Evolutionary conservation across 1,140 invertebrate species (phyloP).

Genomic region (Leptonema lineaticorne): DNA sequence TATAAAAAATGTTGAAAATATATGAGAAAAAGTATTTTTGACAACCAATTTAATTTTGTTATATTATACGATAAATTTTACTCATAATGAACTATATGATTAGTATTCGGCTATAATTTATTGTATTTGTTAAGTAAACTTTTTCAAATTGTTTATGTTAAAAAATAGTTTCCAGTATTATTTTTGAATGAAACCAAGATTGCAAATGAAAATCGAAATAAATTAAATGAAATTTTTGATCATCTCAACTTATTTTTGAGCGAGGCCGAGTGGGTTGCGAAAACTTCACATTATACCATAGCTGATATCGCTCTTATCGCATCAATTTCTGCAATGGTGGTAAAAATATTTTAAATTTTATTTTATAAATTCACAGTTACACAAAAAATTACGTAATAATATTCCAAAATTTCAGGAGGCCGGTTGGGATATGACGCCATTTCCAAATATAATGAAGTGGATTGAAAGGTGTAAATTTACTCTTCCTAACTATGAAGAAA

Average conservation of each 20-base stretch:
- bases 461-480: constrained; percentile 56
- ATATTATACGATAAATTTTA: no score
- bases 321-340: constrained; percentile 58
- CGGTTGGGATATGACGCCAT: constrained; percentile 65
- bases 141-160: no score
- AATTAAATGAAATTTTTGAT: constrained; percentile 59
- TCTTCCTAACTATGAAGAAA: constrained; percentile 58
- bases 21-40: no score
- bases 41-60: no score
- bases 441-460: constrained; percentile 67
- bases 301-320: constrained; percentile 63
- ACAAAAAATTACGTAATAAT: not conserved
- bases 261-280: constrained; percentile 59
- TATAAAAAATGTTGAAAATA: no score
- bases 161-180: constrained; percentile 64
- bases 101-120: no score
- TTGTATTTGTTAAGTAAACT: constrained; percentile 51
- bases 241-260: constrained; percentile 62
- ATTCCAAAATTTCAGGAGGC: constrained; percentile 42
- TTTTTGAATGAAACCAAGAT: constrained; percentile 59
- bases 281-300: constrained; percentile 63
- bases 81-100: no score
- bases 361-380: no score
- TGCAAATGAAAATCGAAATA: constrained; percentile 56
- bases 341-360: constrained; percentile 44